phyloP scores from a whole-genome alignment of 2,797 vertebrate species.

The Squalus acanthias region DNA sequence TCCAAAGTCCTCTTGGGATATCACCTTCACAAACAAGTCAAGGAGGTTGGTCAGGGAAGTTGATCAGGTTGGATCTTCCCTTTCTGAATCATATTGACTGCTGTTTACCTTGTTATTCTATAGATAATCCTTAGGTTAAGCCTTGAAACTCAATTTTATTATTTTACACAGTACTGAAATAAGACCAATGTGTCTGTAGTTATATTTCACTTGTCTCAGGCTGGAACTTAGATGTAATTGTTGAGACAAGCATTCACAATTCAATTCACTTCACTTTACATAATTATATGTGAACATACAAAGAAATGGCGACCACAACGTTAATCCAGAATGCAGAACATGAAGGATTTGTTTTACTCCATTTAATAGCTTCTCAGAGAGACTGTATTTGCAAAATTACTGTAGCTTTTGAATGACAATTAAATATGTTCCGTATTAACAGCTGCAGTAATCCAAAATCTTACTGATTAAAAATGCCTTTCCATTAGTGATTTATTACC shows the following conservation, averaged over 20 bases:
- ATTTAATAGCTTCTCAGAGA: not conserved
- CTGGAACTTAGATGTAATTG: not conserved
- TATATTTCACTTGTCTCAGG: not conserved
- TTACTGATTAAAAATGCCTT: not conserved
- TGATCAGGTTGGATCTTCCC: no score
- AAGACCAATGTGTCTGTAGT: not conserved
- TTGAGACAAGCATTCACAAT: not conserved
- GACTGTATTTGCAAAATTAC: not conserved
- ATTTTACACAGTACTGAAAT: not conserved
- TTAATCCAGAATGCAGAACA: not conserved
- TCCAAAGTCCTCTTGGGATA: no score
- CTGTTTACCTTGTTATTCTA: no score
- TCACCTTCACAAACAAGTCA: no score
- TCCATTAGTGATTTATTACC: not conserved
- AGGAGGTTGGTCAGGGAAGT: no score
- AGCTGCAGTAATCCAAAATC: not conserved
- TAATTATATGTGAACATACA: not conserved
- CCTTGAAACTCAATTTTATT: not conserved
- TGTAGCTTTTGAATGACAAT: not conserved
- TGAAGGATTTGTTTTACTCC: not conserved
- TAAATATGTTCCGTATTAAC: not conserved
- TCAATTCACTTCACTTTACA: not conserved
- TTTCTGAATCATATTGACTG: no score
- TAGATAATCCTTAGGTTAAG: not conserved
- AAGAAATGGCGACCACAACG: not conserved